A percentile compares a stretch with the other conserved stretches of the same genome.
These are phyloP conservation scores for Tipula helvola DNA, from an alignment of 2,888 invertebrate species.

Conservation along the genomic window DNA sequence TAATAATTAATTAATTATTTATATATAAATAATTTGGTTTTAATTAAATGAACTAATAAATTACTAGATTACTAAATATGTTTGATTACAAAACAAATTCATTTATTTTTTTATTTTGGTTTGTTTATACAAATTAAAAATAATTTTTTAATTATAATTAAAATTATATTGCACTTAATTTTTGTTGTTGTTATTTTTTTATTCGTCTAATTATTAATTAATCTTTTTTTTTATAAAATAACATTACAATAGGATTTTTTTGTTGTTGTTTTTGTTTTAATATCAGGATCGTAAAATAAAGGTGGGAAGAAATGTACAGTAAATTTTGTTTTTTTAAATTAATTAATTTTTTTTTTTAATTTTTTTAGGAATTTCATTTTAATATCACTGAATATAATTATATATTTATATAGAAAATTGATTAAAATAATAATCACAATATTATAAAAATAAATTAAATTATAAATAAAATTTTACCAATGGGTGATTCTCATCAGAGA, in stretches of 20 bases:
- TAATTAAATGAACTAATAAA: neutral
- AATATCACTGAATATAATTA: neutral
- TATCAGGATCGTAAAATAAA: neutral
- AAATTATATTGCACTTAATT: neutral
- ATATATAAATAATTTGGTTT: neutral
- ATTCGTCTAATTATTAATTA: neutral
- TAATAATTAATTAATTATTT: neutral
- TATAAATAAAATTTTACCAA: slow-evolving; percentile 8
- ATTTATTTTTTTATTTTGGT: neutral
- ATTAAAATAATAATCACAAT: neutral
- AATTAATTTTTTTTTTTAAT: neutral
- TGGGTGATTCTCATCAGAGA: slow-evolving; percentile 11
- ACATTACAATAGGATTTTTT: neutral
- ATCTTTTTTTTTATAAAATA: neutral
- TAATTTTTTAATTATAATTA: neutral
- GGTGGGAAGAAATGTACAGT: neutral
- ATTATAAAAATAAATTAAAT: neutral
- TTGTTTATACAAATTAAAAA: neutral
- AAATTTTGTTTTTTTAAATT: neutral
- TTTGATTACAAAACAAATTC: neutral
- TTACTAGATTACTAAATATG: neutral
- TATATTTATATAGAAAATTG: neutral
- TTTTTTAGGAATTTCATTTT: neutral
- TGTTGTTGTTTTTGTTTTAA: neutral
- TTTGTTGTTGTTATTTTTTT: neutral